These are phyloP conservation scores for Melopsittacus undulatus DNA, from an alignment of 2,797 vertebrate genomes.

Conservation along the genomic window DNA sequence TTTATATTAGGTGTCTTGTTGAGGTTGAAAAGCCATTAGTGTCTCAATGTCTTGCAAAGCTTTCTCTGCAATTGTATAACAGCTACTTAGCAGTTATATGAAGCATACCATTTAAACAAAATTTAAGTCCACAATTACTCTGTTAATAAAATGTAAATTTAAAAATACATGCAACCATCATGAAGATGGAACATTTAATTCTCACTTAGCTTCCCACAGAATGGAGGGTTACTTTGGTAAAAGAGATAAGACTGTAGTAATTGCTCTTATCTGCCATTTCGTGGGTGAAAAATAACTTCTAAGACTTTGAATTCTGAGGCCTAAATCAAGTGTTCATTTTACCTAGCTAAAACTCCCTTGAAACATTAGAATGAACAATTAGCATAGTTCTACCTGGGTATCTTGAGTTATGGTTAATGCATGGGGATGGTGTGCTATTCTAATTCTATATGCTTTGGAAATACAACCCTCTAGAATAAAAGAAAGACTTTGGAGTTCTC, in stretches of 20 bases:
- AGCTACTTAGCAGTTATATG: constrained; percentile 76
- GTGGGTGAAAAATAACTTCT: constrained; percentile 70
- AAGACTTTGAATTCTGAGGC: constrained; percentile 61
- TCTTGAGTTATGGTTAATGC: constrained; percentile 61
- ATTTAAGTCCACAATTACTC: constrained; percentile 78
- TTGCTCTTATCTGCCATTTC: constrained; percentile 68
- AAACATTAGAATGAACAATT: constrained; percentile 60
- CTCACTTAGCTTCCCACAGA: constrained; percentile 68
- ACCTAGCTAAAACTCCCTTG: constrained; percentile 49
- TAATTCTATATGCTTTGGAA: constrained; percentile 63
- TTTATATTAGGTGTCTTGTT: constrained; percentile 72
- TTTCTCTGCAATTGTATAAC: constrained; percentile 71
- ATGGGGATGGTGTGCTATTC: constrained; percentile 37
- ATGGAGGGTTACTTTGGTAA: constrained; percentile 78
- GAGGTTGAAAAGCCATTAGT: constrained; percentile 75
- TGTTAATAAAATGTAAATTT: constrained; percentile 79
- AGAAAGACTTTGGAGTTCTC: constrained; percentile 28
- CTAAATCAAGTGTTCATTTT: constrained; percentile 61
- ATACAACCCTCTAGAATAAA: constrained; percentile 53
- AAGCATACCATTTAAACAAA: constrained; percentile 77
- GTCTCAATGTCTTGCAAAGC: constrained; percentile 69
- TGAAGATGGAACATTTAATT: constrained; percentile 71
- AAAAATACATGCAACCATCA: constrained; percentile 73
- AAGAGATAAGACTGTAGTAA: constrained; percentile 62
- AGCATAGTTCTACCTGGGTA: constrained; percentile 49